Evolutionary conservation across 2,797 vertebrate genomes (phyloP).

Genomic region (Sciurus vulgaris): DNA sequence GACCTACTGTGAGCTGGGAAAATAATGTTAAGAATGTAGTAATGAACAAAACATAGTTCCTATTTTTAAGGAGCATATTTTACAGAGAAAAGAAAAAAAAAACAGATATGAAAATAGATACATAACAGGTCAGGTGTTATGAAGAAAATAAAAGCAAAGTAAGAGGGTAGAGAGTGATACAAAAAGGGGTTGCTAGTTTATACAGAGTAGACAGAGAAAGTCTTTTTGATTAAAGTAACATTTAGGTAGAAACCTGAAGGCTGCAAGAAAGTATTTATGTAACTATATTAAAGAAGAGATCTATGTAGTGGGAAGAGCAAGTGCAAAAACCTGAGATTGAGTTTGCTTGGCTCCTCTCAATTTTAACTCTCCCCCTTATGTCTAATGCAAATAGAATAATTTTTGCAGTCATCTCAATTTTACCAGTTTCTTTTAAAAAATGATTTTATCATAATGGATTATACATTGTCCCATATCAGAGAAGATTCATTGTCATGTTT

Average conservation of each 20-base stretch:
- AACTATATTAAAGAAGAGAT: background rate
- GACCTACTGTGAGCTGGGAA: background rate
- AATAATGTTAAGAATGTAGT: background rate
- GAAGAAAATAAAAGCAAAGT: constrained; percentile 49
- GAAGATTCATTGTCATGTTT: constrained; percentile 1
- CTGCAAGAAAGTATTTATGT: background rate
- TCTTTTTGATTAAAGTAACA: background rate
- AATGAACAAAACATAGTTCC: background rate
- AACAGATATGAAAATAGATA: background rate
- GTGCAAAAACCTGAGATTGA: background rate
- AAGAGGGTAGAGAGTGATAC: background rate
- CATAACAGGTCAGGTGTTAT: background rate
- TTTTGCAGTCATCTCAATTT: background rate
- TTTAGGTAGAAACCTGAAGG: background rate
- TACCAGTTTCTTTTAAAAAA: constrained; percentile 54
- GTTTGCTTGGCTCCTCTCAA: background rate
- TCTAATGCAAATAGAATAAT: background rate
- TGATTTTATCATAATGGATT: constrained; percentile 32
- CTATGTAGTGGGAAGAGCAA: background rate
- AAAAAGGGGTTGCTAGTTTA: background rate
- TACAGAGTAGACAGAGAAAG: background rate
- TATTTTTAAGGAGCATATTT: background rate
- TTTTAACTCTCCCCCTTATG: background rate
- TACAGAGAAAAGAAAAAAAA: constrained; percentile 19
- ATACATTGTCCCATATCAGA: background rate